A percentile compares a stretch with the other conserved stretches of the same genome.
phyloP scores from a whole-genome alignment of 2,113 vertebrate species.

The Pachypanchax playfairii region DNA sequence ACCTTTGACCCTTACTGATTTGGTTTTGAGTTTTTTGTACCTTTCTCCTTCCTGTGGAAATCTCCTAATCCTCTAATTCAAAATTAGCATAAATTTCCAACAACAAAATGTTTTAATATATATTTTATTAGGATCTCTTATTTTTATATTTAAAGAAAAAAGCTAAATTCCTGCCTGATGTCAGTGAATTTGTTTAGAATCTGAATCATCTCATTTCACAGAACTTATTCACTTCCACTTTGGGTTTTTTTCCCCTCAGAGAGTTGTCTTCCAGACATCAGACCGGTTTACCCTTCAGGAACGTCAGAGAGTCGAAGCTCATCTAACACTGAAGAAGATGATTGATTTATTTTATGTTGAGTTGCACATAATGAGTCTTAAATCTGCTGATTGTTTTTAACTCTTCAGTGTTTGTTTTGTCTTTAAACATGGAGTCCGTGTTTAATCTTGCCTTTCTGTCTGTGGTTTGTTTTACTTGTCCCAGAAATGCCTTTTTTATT shows the following conservation, averaged over 20 bases:
- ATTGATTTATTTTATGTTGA: background rate
- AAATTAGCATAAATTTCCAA: too few species aligned
- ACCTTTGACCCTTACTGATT: too few species aligned
- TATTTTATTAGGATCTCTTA: too few species aligned
- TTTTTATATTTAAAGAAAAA: too few species aligned
- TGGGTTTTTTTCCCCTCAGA: slow-evolving; percentile 27
- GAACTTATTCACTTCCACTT: background rate
- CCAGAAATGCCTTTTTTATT: slow-evolving; percentile 34
- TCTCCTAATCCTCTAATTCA: too few species aligned
- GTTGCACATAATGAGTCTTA: background rate
- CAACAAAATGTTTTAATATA: too few species aligned
- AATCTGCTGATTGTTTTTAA: slow-evolving; percentile 10
- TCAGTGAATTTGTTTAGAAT: too few species aligned
- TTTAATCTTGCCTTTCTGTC: background rate
- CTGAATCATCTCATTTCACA: background rate
- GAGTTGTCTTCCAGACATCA: slow-evolving; percentile 62
- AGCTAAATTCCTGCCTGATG: too few species aligned
- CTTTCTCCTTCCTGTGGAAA: too few species aligned
- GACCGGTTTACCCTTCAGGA: slow-evolving; percentile 37
- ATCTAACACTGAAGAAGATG: slow-evolving; percentile 34
- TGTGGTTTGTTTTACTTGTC: accelerated
- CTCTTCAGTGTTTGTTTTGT: background rate
- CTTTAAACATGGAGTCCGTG: background rate
- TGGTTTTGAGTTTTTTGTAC: too few species aligned
- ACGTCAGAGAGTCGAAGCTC: slow-evolving; percentile 44